A percentile compares a stretch with the other conserved stretches of the same genome.
These are phyloP conservation scores for Bombus sibiricus DNA, from an alignment of 1,140 invertebrate genomes.

Conservation along the genomic window DNA sequence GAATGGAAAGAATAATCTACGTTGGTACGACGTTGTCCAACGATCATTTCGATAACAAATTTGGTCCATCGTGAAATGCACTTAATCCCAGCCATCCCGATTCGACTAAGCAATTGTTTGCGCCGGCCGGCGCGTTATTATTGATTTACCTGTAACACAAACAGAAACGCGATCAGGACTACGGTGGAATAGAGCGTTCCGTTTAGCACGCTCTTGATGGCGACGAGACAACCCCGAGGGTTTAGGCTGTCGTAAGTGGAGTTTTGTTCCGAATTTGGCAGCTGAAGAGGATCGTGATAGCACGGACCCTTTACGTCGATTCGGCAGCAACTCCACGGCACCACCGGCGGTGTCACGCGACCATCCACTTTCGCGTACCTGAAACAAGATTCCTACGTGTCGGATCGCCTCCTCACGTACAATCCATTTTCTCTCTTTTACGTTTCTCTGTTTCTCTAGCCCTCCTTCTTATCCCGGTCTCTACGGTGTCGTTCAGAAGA, in stretches of 20 bases:
- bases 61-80: neutral
- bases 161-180: conserved; percentile 57
- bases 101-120: neutral
- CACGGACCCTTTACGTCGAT: conserved; percentile 62
- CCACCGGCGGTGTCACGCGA: conserved; percentile 61
- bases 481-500: neutral
- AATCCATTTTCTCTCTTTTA: neutral
- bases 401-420: conserved; percentile 49
- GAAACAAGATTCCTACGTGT: conserved; percentile 52
- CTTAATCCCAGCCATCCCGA: neutral
- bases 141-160: conserved; percentile 56
- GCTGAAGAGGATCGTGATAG: conserved; percentile 67
- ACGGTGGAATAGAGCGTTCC: conserved; percentile 59
- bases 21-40: neutral
- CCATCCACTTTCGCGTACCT: conserved; percentile 58
- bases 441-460: neutral
- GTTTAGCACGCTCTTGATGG: conserved; percentile 53
- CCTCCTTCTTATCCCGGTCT: no score
- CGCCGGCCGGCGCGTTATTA: conserved; percentile 8
- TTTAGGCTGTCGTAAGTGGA: conserved; percentile 65
- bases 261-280: conserved; percentile 64
- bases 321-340: conserved; percentile 62
- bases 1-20: no score
- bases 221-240: conserved; percentile 58
- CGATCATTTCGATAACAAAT: neutral